Conservation (phyloP, 2,888 invertebrate genomes). For the Eledona agricola region DNA sequence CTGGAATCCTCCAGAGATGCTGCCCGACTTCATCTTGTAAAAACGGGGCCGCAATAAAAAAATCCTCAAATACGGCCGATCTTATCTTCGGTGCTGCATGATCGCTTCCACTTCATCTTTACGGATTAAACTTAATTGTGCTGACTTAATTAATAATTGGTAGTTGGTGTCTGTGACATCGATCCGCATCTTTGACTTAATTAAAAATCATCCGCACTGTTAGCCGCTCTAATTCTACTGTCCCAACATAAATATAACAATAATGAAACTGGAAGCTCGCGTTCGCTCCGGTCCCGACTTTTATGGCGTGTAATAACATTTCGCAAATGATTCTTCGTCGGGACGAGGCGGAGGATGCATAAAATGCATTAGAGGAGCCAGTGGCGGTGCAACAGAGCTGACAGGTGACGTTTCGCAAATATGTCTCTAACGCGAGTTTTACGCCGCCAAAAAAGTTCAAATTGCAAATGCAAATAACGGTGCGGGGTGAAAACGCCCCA, state of each 20-base stretch:
- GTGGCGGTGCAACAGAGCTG: constrained; percentile 1
- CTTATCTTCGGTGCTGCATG: no score
- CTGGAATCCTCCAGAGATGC: constrained; percentile 28
- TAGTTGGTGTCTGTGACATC: no score
- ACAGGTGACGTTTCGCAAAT: constrained; percentile 16
- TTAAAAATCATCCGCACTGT: constrained; percentile 17
- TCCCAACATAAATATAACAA: constrained; percentile 31
- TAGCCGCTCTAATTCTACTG: constrained; percentile 31
- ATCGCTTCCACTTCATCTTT: no score
- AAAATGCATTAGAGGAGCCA: constrained; percentile 19
- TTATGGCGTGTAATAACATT: constrained; percentile 27
- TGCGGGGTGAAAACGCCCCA: no score
- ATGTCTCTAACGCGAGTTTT: constrained; percentile 15
- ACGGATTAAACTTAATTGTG: no score
- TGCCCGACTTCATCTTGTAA: constrained; percentile 24
- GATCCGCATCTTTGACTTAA: no score
- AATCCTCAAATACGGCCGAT: no score
- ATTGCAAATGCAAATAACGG: no score
- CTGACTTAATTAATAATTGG: no score
- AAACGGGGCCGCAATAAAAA: no score
- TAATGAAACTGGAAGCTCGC: constrained; percentile 26
- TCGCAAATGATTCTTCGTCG: constrained; percentile 31
- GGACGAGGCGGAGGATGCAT: constrained; percentile 18
- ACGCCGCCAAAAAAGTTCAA: no score
- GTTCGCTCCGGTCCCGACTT: constrained; percentile 16